Percentiles rank a stretch among this genome's conserved stretches.
These are phyloP conservation scores for pig (Sus scrofa) DNA, from an alignment of 2,113 vertebrate genomes.

Conservation along the genomic window DNA sequence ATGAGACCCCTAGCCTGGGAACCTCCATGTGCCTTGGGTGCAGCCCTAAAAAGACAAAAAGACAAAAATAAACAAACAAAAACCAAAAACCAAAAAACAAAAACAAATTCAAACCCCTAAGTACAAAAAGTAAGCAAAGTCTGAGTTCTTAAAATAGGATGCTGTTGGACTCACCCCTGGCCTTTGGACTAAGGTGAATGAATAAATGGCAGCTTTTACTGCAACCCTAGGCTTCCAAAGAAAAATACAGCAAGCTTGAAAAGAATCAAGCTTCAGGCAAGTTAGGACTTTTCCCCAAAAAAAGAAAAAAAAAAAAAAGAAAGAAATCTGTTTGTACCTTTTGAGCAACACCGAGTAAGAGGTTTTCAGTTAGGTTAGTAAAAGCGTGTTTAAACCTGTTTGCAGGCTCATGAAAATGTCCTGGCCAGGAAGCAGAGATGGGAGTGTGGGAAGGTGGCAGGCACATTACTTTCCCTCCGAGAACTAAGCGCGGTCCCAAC, in stretches of 20 bases:
- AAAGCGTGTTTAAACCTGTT: background rate
- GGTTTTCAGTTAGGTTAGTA: slow-evolving; percentile 43
- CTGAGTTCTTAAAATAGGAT: slow-evolving; percentile 19
- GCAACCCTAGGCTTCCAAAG: background rate
- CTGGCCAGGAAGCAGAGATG: background rate
- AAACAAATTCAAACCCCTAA: background rate
- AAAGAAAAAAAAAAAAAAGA: slow-evolving; percentile 1
- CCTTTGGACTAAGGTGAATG: background rate
- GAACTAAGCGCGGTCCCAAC: background rate
- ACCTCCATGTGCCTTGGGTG: too few relatives aligned
- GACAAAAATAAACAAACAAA: too few relatives aligned
- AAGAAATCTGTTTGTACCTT: background rate
- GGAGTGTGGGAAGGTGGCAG: background rate
- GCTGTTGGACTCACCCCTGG: background rate
- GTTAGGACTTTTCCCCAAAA: background rate
- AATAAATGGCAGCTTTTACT: background rate
- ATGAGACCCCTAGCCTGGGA: too few relatives aligned
- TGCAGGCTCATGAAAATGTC: background rate
- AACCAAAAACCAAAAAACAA: background rate
- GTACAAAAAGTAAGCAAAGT: background rate
- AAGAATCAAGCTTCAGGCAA: slow-evolving; percentile 26
- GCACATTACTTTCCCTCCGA: background rate
- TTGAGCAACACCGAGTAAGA: background rate
- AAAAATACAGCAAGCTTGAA: background rate
- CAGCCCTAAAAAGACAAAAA: too few relatives aligned